Evolutionary conservation across 2,888 invertebrate species (phyloP), one percentile per base, ranked within the genome.

Genomic region (Liodrosophila aerea): DNA sequence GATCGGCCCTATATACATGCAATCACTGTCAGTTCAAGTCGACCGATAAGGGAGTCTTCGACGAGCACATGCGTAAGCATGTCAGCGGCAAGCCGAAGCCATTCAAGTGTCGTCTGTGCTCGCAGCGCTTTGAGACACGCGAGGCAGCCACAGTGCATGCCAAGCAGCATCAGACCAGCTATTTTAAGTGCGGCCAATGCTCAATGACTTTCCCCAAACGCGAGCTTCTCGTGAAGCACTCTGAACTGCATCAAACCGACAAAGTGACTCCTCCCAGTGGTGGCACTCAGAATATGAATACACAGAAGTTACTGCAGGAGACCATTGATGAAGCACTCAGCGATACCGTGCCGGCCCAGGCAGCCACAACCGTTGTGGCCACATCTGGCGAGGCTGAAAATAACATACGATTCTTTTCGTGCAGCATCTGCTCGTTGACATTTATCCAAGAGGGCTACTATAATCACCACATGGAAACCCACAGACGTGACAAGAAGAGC

Each of bases 61-160:
- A 90, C 49, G 90, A 90, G 12, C 90, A 90, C 56, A 82, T 89
- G 82, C 87, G 89, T 30, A 90, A 89, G 49, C 90, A 90, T 67
- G 71, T 87, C 12, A 73, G 76, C 36, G 80, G 70, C 16, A 90
- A 90, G 58, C 87, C 89, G n/a, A 90, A 90, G 62, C 90, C 90
- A n/a, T 90, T 90, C 57, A 90, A 90, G 75, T 90, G 90, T 73
- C 88, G 90, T 0, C 76, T 90, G n/a, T 90, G 90, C 61, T 88
- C 90, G 30, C 87, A 88, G 34, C 87, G 90, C 4, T 90, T 90
- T 58, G 90, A 90, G 71, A 89, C 90, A 0, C 87, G 90, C 16
- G 90, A 90, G 51, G 88, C 89, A 18, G 90, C 91, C 34, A 89
- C 89, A 13, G 84, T 88, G 51, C 90, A 90, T 51, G 90, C 91